Conservation (phyloP, 2,113 vertebrate species). For the Myotis lucifugus region DNA sequence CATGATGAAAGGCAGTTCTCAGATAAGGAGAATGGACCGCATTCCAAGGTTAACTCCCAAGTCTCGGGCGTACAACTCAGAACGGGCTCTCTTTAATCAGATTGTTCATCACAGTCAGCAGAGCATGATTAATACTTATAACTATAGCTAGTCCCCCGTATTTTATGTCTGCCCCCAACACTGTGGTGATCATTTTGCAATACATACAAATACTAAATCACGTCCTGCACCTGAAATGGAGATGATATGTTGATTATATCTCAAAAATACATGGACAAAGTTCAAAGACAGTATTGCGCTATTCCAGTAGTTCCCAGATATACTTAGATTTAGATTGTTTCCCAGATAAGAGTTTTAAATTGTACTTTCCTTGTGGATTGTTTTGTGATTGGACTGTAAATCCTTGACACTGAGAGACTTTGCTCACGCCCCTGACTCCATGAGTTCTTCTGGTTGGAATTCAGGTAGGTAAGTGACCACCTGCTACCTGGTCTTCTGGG, state of each 20-base stretch:
- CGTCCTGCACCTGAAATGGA: background rate
- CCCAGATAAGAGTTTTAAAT: background rate
- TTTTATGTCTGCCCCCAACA: no score
- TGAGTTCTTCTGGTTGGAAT: background rate
- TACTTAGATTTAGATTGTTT: background rate
- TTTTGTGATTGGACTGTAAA: background rate
- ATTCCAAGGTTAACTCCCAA: no score
- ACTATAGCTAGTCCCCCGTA: no score
- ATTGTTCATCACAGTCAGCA: no score
- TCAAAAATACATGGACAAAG: conserved; percentile 16
- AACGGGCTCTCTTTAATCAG: no score
- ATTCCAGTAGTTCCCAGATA: no score
- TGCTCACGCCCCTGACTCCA: background rate
- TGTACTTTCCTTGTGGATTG: conserved; percentile 6
- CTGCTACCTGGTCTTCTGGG: background rate
- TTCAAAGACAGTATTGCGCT: background rate
- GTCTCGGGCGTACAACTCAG: no score
- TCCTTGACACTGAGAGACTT: background rate
- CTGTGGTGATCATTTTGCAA: background rate
- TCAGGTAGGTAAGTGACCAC: background rate
- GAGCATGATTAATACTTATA: no score
- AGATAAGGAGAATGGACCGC: no score
- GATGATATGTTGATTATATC: background rate
- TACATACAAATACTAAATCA: background rate
- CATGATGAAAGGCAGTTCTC: no score